These are phyloP conservation scores for Pyrgilauda ruficollis DNA, from an alignment of 2,113 vertebrate species.

Conservation along the genomic window DNA sequence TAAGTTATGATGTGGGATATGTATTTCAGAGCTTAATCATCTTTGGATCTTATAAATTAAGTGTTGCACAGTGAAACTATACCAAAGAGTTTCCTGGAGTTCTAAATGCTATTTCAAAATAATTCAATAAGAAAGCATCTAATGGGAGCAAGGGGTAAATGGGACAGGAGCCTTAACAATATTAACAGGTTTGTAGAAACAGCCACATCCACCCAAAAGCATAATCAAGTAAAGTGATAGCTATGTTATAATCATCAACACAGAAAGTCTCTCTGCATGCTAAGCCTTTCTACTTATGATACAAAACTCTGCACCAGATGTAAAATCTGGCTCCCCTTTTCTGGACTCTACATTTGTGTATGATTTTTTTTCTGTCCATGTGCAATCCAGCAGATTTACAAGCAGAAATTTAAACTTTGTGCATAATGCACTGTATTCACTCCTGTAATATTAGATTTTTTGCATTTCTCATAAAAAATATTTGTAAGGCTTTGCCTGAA, in stretches of 20 bases:
- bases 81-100: conserved; percentile 20
- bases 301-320: conserved; percentile 31
- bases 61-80: conserved; percentile 12
- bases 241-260: conserved; percentile 48
- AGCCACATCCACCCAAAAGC: conserved; percentile 18
- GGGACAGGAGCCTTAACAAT: conserved; percentile 40
- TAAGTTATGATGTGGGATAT: background rate
- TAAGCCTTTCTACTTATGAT: background rate
- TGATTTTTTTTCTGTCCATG: conserved; percentile 19
- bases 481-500: background rate
- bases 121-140: conserved; percentile 31
- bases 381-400: background rate
- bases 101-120: conserved; percentile 11
- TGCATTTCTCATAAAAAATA: background rate
- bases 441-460: background rate
- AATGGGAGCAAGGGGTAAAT: conserved; percentile 10
- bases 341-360: background rate
- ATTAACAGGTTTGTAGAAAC: conserved; percentile 50
- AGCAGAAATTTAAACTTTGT: background rate
- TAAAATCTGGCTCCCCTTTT: conserved; percentile 29
- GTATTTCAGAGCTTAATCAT: conserved; percentile 18
- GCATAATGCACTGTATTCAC: background rate
- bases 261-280: background rate
- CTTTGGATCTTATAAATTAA: conserved; percentile 18
- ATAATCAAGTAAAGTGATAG: conserved; percentile 31